These are phyloP conservation scores for Gallinago undulata DNA, from an alignment of 2,113 vertebrate species.

Conservation along the genomic window DNA sequence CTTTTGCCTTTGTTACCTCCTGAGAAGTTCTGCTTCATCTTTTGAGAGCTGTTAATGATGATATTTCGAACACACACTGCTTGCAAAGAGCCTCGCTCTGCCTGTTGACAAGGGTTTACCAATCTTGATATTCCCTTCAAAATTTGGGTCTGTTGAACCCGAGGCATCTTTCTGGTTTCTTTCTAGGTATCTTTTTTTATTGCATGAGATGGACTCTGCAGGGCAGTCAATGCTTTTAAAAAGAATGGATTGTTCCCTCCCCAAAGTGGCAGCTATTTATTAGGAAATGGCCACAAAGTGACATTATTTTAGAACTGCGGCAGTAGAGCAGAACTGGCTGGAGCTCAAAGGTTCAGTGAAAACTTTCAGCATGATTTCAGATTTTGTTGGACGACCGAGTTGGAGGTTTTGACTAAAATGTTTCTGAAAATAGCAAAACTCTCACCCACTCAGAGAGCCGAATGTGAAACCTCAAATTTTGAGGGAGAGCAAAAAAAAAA, in stretches of 20 bases:
- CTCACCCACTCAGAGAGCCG: neutral
- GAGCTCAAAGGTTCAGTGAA: neutral
- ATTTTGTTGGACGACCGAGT: neutral
- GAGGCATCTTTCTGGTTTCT: neutral
- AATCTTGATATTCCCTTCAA: neutral
- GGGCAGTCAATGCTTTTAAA: neutral
- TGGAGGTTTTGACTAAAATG: conserved; percentile 6
- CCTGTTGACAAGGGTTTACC: neutral
- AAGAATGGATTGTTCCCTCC: neutral
- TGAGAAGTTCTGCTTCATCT: neutral
- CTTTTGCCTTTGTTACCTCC: neutral
- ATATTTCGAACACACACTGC: neutral
- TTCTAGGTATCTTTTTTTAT: neutral
- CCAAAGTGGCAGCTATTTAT: neutral
- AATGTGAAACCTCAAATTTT: conserved; percentile 14
- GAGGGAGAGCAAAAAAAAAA: neutral
- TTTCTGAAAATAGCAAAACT: conserved; percentile 20
- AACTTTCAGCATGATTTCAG: neutral
- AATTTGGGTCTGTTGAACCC: neutral
- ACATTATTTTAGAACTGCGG: neutral
- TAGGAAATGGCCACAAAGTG: neutral
- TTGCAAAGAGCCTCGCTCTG: neutral
- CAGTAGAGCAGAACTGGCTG: neutral
- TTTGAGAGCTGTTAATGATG: neutral
- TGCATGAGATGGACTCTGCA: neutral